Base-by-base conservation (phyloP, 2,888 invertebrate genomes). In the Horisme vitalbata region DNA sequence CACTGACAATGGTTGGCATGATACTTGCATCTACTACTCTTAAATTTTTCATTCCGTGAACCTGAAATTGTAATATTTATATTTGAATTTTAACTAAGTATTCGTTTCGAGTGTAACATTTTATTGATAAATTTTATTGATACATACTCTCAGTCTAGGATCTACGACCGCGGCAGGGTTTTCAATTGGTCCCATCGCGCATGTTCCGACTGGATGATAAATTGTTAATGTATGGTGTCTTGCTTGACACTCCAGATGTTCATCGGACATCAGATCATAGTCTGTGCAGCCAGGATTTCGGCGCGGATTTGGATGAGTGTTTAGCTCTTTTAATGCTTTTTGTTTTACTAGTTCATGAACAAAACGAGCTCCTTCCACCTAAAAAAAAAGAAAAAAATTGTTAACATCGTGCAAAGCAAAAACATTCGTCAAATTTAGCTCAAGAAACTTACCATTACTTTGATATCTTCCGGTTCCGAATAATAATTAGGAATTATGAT, bases 401-500 rank as follows among this genome's bases (percentile, higher is more conserved):
- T 2, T 18, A 1, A 18, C 2, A 5, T 2, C 18, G 18, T 1
- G 6, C 18, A 18, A 6, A n/a, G n/a, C n/a, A n/a, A n/a, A n/a
- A 10, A 24, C 24, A 2, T 4, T 8, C 0, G 1, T 24, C 4
- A 4, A 10, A 10, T 4, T 10, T 10, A 23, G n/a, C 3, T 3
- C 9, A 6, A 6, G 4, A 11, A 4, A 75, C 91, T 86, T 91
- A 95, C 95, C 87, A 95, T 77, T 39, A 93, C 79, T 57, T 92
- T 90, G 12, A 96, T 71, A 69, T 97, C 97, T 21, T 91, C 78
- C 0, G 93, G 93, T 64, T 95, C 91, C 0, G 91, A 79, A 63
- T 93, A 94, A 75, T 98, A 98, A 75, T 97, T 97, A 0, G 98
- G 95, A 75, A 95, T 94, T 48, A 99, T 96, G n/a, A 93, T 75